phyloP scores from a whole-genome alignment of 2,797 vertebrate genomes.

The Takifugu rubripes region DNA sequence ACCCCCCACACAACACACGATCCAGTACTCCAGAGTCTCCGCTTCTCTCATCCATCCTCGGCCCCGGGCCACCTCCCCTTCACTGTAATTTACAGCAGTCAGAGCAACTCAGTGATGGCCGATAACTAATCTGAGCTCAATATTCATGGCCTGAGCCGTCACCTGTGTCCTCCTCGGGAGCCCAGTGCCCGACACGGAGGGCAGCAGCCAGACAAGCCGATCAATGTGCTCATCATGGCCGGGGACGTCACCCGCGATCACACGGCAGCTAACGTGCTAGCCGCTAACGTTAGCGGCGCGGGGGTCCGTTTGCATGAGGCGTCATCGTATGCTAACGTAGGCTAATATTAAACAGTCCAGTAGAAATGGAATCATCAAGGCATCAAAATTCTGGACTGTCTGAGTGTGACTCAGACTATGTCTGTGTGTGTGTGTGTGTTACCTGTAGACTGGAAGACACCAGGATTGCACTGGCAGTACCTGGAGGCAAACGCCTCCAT shows the following conservation, averaged over 20 bases:
- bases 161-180: constrained; percentile 27
- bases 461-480: constrained; percentile 95
- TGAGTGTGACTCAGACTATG: constrained; percentile 38
- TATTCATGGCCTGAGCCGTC: constrained; percentile 51
- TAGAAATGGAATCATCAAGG: too few species aligned
- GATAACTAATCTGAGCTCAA: constrained; percentile 51
- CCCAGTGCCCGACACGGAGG: constrained; percentile 3
- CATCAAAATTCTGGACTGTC: constrained; percentile 18
- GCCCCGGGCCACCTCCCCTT: constrained; percentile 34
- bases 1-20: constrained; percentile 6
- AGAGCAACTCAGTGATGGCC: constrained; percentile 29
- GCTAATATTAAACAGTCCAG: too few species aligned
- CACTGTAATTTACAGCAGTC: constrained; percentile 37
- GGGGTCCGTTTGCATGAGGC: background rate
- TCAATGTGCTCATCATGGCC: constrained; percentile 34
- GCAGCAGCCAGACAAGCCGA: constrained; percentile 9
- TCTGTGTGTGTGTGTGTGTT: constrained; percentile 20
- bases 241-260: constrained; percentile 48
- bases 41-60: constrained; percentile 40
- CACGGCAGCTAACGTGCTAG: constrained; percentile 2
- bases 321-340: background rate
- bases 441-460: constrained; percentile 98
- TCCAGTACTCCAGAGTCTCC: constrained; percentile 33
- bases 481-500: constrained; percentile 95
- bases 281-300: background rate